These are phyloP conservation scores for Neogobius melanostomus DNA, from an alignment of 2,113 vertebrate species.

Conservation along the genomic window DNA sequence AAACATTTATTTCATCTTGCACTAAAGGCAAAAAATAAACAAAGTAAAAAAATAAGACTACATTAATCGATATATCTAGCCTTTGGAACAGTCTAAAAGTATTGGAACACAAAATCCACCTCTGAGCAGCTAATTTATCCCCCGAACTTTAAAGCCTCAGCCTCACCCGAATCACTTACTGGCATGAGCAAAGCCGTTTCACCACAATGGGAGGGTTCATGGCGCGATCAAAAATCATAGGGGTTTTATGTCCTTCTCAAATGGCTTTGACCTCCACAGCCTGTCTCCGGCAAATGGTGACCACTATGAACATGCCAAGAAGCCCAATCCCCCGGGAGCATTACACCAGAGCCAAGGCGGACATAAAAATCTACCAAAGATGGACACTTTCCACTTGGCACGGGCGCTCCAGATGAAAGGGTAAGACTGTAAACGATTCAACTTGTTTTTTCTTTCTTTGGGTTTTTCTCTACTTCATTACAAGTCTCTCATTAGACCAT, in stretches of 20 bases:
- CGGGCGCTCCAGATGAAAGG: conserved; percentile 46
- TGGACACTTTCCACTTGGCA: conserved; percentile 69
- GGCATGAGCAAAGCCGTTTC: conserved; percentile 43
- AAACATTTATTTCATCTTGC: no score
- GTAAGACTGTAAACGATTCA: conserved; percentile 49
- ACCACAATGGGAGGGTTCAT: conserved; percentile 58
- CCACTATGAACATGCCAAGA: conserved; percentile 70
- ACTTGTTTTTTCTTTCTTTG: conserved; percentile 28
- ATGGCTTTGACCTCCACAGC: conserved; percentile 74
- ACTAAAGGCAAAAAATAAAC: no score
- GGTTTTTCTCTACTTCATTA: conserved; percentile 58
- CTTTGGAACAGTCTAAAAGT: no score
- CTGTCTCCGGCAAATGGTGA: conserved; percentile 68
- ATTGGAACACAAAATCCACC: neutral
- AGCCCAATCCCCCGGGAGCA: conserved; percentile 46
- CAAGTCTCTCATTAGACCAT: conserved; percentile 59
- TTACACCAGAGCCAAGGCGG: conserved; percentile 61
- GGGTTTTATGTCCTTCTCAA: conserved; percentile 71
- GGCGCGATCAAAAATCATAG: conserved; percentile 66
- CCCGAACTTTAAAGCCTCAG: conserved; percentile 28
- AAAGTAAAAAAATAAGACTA: no score
- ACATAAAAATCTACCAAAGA: conserved; percentile 66
- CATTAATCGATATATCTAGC: no score
- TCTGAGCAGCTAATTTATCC: conserved; percentile 10
- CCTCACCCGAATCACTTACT: conserved; percentile 37